Evolutionary conservation across 1,140 invertebrate species (phyloP).

Genomic region (Spodoptera litura): DNA sequence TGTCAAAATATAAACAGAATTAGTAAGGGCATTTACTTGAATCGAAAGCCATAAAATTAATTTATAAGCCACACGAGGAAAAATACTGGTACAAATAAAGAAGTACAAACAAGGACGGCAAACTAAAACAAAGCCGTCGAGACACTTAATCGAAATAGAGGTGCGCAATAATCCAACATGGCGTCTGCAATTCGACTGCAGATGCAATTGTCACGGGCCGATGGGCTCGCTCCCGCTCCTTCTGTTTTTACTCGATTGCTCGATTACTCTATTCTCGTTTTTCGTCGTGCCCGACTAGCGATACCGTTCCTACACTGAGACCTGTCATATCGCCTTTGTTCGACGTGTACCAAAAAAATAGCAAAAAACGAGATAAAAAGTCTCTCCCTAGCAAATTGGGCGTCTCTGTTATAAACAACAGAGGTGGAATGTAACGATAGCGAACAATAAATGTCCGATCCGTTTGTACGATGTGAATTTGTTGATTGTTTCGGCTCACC

Average conservation of each 20-base stretch:
- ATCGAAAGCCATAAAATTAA: slow-evolving; percentile 14
- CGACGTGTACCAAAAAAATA: slow-evolving; percentile 72
- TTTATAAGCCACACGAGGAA: slow-evolving; percentile 19
- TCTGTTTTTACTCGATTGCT: slow-evolving; percentile 80
- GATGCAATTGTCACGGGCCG: slow-evolving; percentile 83
- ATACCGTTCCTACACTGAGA: slow-evolving; percentile 75
- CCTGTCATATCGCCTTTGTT: slow-evolving; percentile 85
- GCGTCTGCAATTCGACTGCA: slow-evolving; percentile 73
- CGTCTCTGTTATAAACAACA: slow-evolving; percentile 84
- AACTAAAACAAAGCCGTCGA: slow-evolving; percentile 47
- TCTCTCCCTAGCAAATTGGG: slow-evolving; percentile 82
- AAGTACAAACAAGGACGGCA: slow-evolving; percentile 17
- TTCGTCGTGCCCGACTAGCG: slow-evolving; percentile 71
- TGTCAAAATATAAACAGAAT: neutral
- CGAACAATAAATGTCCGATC: slow-evolving; percentile 83
- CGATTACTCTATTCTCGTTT: slow-evolving; percentile 78
- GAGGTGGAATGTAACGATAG: slow-evolving; percentile 83
- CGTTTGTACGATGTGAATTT: slow-evolving; percentile 77
- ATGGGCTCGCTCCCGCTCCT: slow-evolving; percentile 69
- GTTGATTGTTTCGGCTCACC: slow-evolving; percentile 79
- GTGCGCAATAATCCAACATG: slow-evolving; percentile 79
- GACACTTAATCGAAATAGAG: slow-evolving; percentile 76
- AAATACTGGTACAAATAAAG: slow-evolving; percentile 9
- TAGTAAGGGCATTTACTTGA: neutral
- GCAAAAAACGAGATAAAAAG: slow-evolving; percentile 78